These are phyloP conservation scores for Drosophila saltans DNA, from an alignment of 1,140 invertebrate species.

Conservation along the genomic window DNA sequence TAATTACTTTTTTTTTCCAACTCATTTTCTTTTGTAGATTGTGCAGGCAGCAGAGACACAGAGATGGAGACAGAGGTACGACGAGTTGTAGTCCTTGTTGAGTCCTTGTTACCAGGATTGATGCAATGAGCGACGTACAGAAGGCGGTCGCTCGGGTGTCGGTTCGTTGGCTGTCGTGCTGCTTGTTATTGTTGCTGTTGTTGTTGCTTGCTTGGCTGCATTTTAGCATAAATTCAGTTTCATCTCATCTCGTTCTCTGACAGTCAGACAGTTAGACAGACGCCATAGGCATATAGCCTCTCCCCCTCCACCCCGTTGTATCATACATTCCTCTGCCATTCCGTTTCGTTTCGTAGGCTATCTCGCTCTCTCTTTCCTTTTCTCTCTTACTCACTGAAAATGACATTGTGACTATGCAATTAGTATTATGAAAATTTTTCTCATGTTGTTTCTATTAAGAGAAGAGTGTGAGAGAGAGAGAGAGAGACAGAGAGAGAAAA, in stretches of 20 bases:
- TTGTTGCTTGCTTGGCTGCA: slow-evolving; percentile 78
- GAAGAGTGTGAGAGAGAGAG: neutral
- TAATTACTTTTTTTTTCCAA: slow-evolving; percentile 78
- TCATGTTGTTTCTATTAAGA: slow-evolving; percentile 57
- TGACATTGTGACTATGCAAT: slow-evolving; percentile 83
- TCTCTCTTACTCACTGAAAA: slow-evolving; percentile 49
- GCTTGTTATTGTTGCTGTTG: slow-evolving; percentile 48
- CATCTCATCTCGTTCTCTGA: slow-evolving; percentile 58
- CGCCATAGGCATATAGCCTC: slow-evolving; percentile 51
- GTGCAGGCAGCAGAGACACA: slow-evolving; percentile 9
- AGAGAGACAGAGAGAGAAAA: neutral
- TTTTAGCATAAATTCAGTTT: slow-evolving; percentile 81
- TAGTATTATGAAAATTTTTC: slow-evolving; percentile 82
- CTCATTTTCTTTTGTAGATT: slow-evolving; percentile 21
- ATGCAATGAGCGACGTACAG: neutral
- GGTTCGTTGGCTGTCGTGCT: slow-evolving; percentile 27
- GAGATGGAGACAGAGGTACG: slow-evolving; percentile 29
- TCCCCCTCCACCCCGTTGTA: neutral
- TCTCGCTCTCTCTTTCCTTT: no score
- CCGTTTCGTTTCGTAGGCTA: neutral
- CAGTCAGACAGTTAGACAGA: slow-evolving; percentile 61
- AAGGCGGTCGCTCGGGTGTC: neutral
- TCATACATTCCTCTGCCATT: neutral
- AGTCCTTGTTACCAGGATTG: slow-evolving; percentile 8
- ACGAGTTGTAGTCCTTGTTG: slow-evolving; percentile 9